Conservation (phyloP, 2,113 vertebrate species). For the Saccopteryx bilineata region DNA sequence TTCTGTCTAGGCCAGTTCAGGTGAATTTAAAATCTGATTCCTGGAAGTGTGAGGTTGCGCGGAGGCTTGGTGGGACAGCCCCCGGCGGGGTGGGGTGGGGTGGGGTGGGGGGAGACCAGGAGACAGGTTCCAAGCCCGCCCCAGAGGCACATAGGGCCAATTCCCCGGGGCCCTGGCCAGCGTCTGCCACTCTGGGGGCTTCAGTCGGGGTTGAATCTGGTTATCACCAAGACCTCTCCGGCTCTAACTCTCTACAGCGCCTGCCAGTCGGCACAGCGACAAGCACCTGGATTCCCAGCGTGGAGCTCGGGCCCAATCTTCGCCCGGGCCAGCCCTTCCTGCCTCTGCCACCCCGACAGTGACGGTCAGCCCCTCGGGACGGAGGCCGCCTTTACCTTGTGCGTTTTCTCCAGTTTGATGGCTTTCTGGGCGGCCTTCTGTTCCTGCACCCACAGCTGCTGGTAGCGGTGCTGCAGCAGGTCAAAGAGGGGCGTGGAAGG, state of each 20-base stretch:
- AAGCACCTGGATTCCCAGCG: rapidly evolving
- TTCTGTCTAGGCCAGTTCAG: background rate
- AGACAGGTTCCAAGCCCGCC: background rate
- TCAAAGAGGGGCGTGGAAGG: slow-evolving; percentile 90
- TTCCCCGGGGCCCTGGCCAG: rapidly evolving
- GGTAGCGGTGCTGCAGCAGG: slow-evolving; percentile 92
- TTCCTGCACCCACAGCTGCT: slow-evolving; percentile 90
- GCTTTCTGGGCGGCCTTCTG: slow-evolving; percentile 86
- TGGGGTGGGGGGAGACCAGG: background rate
- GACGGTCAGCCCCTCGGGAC: rapidly evolving
- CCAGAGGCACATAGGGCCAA: background rate
- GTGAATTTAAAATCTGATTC: background rate
- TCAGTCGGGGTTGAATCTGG: no score
- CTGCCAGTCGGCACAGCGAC: no score
- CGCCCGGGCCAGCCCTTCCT: background rate
- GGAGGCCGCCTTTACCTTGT: slow-evolving; percentile 82
- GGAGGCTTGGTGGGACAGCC: no score
- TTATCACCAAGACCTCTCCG: background rate
- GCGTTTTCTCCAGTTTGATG: slow-evolving; percentile 78
- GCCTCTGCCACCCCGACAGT: background rate
- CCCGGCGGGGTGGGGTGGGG: background rate
- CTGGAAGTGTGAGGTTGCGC: rapidly evolving
- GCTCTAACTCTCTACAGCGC: background rate
- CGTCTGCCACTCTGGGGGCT: background rate
- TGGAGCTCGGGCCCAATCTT: rapidly evolving